Base-by-base conservation (phyloP, 2,888 invertebrate species). In the Chloromyia formosa region DNA sequence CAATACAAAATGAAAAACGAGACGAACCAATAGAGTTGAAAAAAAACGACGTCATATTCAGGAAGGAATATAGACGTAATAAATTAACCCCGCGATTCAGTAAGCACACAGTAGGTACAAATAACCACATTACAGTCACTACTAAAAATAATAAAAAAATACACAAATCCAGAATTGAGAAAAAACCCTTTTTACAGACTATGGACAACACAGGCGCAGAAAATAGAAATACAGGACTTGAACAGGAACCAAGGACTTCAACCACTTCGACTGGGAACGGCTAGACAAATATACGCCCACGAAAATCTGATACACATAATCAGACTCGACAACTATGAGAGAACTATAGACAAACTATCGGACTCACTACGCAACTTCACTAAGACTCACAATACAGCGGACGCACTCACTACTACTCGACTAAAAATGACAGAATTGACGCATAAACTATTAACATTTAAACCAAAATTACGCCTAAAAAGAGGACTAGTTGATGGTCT, bases 91-190 rank as follows among this genome's bases (percentile, higher is more conserved):
- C 74, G 16, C 61, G 74, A 18, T 76, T 74, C 20, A 74, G 60
- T 1, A 77, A 75, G 69, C 77, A 77, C 27, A 62, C 35, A 23
- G 74, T 74, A 10, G 54, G 62, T 40, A 49, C 54, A 53, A 60
- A 76, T 22, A 73, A 69, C 1, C 74, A 69, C 75, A 16, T 75
- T 2, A 75, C 74, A 42, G 22, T 76, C 5, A 58, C 75, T 49
- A 75, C 74, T 14, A 69, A 53, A 9, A 64, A 75, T 66, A 77
- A 77, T 10, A 73, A 73, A 35, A 78, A 79, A 77, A 71, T 77
- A 1, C 74, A 61, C 14, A 61, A 61, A 61, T 61, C 61, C 12
- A 61, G 12, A 61, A n/a, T 61, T 7, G 23, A 61, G 23, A 2
- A 14, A 9, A 22, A 61, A 23, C 61, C 4, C 1, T 9, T 4